phyloP scores from a whole-genome alignment of 2,113 vertebrate genomes.

The Recurvirostra avosetta region DNA sequence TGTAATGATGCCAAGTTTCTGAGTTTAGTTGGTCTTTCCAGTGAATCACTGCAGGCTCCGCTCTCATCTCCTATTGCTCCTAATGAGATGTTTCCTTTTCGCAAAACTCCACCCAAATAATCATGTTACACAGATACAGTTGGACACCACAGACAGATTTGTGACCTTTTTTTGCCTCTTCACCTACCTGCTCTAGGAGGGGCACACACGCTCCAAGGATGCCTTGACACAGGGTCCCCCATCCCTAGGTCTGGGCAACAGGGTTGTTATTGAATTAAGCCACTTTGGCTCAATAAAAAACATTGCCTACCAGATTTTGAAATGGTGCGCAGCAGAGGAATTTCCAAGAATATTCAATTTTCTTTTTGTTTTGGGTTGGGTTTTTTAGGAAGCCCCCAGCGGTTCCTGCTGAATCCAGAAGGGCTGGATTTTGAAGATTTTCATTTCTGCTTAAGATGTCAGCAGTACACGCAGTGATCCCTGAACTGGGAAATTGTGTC shows the following conservation, averaged over 20 bases:
- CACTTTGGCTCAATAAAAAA: fast-evolving
- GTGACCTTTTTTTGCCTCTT: not conserved
- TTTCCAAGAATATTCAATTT: too few species aligned
- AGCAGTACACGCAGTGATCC: fast-evolving
- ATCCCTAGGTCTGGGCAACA: not conserved
- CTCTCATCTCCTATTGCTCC: not conserved
- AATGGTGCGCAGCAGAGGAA: fast-evolving
- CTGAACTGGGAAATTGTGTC: not conserved
- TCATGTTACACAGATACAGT: fast-evolving
- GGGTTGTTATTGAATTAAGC: fast-evolving
- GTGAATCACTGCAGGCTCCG: not conserved
- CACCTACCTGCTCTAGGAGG: too few species aligned
- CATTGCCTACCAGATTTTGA: fast-evolving
- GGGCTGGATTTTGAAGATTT: not conserved
- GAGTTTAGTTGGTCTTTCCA: not conserved
- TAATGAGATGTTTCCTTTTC: fast-evolving
- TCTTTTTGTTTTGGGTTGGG: not conserved
- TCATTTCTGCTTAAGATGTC: too few species aligned
- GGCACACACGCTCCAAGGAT: fast-evolving
- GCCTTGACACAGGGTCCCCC: not conserved
- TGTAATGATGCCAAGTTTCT: fast-evolving
- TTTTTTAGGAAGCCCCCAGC: not conserved
- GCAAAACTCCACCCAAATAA: not conserved
- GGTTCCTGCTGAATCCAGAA: not conserved
- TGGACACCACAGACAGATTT: too few species aligned